Evolutionary conservation across 2,797 vertebrate genomes (phyloP).

Genomic region (Orestias chungarensis): DNA sequence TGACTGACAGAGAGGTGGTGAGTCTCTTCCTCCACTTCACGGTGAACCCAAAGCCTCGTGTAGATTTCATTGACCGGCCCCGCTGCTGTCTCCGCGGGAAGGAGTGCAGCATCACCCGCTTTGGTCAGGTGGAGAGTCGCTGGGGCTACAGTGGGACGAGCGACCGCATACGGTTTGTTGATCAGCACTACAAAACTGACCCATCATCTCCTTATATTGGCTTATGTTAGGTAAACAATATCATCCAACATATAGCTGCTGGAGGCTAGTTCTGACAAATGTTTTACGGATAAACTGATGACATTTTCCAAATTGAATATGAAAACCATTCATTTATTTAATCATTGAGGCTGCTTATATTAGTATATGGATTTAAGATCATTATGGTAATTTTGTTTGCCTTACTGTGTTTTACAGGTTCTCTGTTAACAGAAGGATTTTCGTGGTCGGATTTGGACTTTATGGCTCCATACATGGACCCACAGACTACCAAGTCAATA

Average conservation of each 20-base stretch:
- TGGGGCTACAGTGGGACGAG: conserved; percentile 99
- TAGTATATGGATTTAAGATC: neutral
- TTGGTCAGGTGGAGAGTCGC: conserved; percentile 97
- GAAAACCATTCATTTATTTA: neutral
- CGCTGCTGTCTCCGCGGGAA: conserved; percentile 95
- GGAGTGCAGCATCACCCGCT: conserved; percentile 94
- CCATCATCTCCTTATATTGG: neutral
- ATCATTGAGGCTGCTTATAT: neutral
- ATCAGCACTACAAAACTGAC: neutral
- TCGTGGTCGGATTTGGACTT: conserved; percentile 94
- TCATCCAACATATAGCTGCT: neutral
- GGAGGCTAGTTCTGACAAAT: neutral
- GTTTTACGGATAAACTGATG: neutral
- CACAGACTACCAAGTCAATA: conserved; percentile 98
- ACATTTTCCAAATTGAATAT: neutral
- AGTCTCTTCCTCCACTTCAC: conserved; percentile 98
- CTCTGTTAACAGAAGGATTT: conserved; percentile 95
- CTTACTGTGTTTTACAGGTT: conserved; percentile 79
- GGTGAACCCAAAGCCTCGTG: conserved; percentile 96
- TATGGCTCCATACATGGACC: conserved; percentile 98
- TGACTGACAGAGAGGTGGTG: conserved; percentile 92
- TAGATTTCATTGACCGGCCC: conserved; percentile 95
- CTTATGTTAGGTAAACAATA: neutral
- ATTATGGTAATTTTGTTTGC: neutral
- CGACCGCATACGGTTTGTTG: conserved; percentile 89